Evolutionary conservation across 2,888 invertebrate genomes (phyloP), one percentile per base, ranked within the genome.

Genomic region (Ophion costatus): DNA sequence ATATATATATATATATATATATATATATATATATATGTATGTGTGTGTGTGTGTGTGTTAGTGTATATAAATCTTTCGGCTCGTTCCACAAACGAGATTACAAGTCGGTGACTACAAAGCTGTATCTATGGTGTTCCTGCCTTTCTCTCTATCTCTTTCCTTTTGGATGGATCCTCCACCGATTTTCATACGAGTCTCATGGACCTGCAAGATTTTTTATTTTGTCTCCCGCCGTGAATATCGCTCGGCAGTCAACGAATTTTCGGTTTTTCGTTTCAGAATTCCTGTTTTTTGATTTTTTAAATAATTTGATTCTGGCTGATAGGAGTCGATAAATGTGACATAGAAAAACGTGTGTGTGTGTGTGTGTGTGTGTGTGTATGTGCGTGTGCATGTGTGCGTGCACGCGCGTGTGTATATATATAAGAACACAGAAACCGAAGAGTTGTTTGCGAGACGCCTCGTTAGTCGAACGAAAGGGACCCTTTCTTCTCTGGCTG

Each of bases 11-110:
- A 64, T 42, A 20, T 59, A 14, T 64, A 57, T 56, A 22, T 4
- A 66, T 22, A n/a, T n/a, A 29, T 29, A 29, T 29, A 64, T 42
- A 20, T 59, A 14, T 64, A 57, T 56, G 17, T 4, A 66, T 22
- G 14, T 29, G 0, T 0, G 38, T 9, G 9, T 38, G 9, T 33
- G n/a, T 64, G 9, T 76, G 63, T 38, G 45, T 78, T 61, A 56
- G 82, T 82, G 88, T 93, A 91, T 7, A 51, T 51, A 51, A 17
- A 69, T 69, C 91, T 92, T 92, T 90, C 93, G 92, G 90, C 93
- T 92, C 91, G 93, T 92, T 93, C 92, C 91, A 92, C 92, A 92
- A 93, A 93, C 92, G 93, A 93, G 92, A 90, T 88, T 91, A 90
- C 89, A 77, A 77, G 85, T 85, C 86, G 88, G 86, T 80, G 86